phyloP scores from a whole-genome alignment of 2,888 invertebrate genomes.

The Drosophila falleni region DNA sequence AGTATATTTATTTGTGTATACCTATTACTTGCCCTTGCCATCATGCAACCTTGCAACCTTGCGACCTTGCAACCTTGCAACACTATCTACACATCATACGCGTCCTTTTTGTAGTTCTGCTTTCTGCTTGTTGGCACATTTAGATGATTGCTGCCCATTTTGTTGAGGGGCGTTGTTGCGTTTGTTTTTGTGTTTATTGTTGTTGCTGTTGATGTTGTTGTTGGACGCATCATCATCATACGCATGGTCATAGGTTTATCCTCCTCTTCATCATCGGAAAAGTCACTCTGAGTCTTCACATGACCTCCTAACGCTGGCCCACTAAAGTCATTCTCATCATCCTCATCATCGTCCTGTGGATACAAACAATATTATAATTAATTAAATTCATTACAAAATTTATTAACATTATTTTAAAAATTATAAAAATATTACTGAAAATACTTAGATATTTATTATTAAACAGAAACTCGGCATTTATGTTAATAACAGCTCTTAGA shows the following conservation, averaged over 20 bases:
- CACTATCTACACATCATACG: conserved; percentile 86
- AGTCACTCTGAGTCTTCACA: conserved; percentile 84
- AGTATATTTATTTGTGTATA: conserved; percentile 12
- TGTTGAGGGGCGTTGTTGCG: conserved; percentile 44
- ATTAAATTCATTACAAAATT: not conserved
- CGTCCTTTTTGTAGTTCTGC: conserved; percentile 86
- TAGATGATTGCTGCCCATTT: conserved; percentile 75
- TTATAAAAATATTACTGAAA: not conserved
- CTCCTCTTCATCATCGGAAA: conserved; percentile 85
- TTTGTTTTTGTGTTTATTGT: conserved; percentile 58
- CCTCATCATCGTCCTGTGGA: conserved; percentile 80
- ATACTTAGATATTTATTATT: conserved; percentile 7
- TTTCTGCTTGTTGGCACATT: conserved; percentile 86
- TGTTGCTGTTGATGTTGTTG: conserved; percentile 67
- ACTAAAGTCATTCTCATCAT: conserved; percentile 86
- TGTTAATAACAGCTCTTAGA: not conserved
- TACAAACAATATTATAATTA: not conserved
- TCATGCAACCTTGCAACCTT: conserved; percentile 1
- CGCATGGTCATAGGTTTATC: conserved; percentile 86
- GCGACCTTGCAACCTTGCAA: conserved; percentile 10
- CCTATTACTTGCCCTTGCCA: conserved; percentile 20
- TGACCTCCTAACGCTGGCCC: conserved; percentile 85
- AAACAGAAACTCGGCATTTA: conserved; percentile 32
- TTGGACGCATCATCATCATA: conserved; percentile 79
- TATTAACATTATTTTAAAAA: too few species aligned